These are phyloP conservation scores for Turdus rufiventris DNA, from an alignment of 2,113 vertebrate genomes.

Conservation along the genomic window DNA sequence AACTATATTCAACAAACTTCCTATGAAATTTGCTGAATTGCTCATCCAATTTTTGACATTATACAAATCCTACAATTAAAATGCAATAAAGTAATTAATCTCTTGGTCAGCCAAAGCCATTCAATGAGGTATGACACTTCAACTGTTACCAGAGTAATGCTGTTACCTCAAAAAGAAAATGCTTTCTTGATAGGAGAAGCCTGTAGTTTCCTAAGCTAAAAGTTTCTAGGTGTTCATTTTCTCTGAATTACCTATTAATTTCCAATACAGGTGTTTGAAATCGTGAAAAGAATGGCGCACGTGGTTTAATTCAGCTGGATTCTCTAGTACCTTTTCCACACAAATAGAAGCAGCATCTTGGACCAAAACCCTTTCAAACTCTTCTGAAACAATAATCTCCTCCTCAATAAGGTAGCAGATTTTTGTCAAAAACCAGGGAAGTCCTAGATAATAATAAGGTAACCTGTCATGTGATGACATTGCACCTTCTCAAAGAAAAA, in stretches of 20 bases:
- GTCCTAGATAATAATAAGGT: background rate
- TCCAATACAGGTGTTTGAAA: background rate
- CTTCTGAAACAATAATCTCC: background rate
- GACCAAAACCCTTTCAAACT: background rate
- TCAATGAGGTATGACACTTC: background rate
- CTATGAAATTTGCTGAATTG: background rate
- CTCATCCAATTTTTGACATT: background rate
- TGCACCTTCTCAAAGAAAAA: background rate
- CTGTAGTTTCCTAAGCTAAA: background rate
- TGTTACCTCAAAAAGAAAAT: background rate
- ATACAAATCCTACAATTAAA: background rate
- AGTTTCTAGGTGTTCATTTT: background rate
- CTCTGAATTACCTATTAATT: background rate
- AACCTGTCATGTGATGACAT: accelerated
- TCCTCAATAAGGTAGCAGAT: background rate
- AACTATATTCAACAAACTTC: background rate
- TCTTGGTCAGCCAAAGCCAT: background rate
- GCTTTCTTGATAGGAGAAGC: background rate
- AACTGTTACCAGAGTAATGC: background rate
- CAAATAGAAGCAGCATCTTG: background rate
- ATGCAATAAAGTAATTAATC: background rate
- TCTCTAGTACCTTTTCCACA: background rate
- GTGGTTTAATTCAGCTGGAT: background rate
- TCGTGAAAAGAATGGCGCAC: background rate
- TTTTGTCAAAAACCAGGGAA: background rate